Evolutionary conservation across 2,113 vertebrate genomes (phyloP), one percentile per base, ranked within the genome.

Genomic region (Thamnaconus septentrionalis): DNA sequence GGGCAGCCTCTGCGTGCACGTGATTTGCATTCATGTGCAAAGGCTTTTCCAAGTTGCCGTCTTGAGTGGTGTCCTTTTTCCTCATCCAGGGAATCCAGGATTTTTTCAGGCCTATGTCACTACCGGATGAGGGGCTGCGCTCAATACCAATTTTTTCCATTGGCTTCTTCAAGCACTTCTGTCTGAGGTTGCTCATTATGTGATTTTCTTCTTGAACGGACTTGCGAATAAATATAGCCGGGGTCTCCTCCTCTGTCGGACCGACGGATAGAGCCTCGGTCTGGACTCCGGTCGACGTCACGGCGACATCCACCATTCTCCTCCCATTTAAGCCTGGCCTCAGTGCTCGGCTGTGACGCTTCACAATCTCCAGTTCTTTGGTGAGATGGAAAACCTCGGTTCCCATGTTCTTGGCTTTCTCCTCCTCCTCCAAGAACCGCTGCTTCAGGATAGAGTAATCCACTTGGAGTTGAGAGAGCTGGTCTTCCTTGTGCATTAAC

Each of bases 51-150:
- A 89, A 76, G 66, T 75, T 61, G 56, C 69, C 73, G 9, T 87
- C 87, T 7, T 91, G 89, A 31, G 85, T 39, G 0, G 85, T 82
- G 62, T 98, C 97, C 75, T 95, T 95, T 83, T 94, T 97, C 72
- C 92, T 96, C 90, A 96, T 96, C 96, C 96, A 98, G 0, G 97
- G 96, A 81, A 96, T 97, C 95, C 95, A 99, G 41, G 96, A 97
- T 81, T 95, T 98, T 71, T 97, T 94, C 75, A 94, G 87, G 4
- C 91, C 83, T 8, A 96, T 85, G 65, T 98, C 97, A 42, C 92
- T 92, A 0, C 93, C 80, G 7, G 96, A 92, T 1, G 96, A 95
- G 52, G 95, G 92, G 3, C 94, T 96, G 56, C 95, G 93, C 73
- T 98, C 96, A 2, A 95, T 84, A 6, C 94, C 53, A 3, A 70